Conservation (phyloP, 2,888 invertebrate genomes). For the Sarcophaga carnaria region DNA sequence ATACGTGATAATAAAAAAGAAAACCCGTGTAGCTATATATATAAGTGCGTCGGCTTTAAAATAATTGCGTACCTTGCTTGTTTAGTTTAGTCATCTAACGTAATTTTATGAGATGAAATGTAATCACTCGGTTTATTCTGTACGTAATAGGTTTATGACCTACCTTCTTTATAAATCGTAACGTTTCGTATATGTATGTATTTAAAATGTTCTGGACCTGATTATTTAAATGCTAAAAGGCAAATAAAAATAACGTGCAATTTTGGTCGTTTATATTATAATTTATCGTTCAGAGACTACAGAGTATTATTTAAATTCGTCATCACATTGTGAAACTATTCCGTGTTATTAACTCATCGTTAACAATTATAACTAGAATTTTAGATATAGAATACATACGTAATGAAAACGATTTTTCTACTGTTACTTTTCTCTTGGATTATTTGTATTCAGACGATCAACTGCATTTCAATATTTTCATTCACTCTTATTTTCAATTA, state of each 20-base stretch:
- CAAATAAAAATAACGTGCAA: too few relatives aligned
- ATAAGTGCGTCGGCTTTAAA: too few relatives aligned
- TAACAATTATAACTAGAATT: not conserved
- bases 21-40: too few relatives aligned
- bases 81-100: too few relatives aligned
- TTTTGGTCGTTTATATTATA: not conserved
- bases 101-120: too few relatives aligned
- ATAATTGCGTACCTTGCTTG: too few relatives aligned
- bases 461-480: constrained; percentile 1
- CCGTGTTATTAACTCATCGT: not conserved
- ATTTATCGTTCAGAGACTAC: not conserved
- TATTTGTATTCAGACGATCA: constrained; percentile 18
- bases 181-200: not conserved
- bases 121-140: not conserved
- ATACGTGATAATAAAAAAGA: too few relatives aligned
- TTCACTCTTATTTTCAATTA: constrained; percentile 29
- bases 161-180: not conserved
- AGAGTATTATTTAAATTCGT: not conserved
- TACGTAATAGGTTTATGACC: not conserved
- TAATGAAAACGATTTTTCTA: not conserved
- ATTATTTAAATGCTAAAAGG: too few relatives aligned
- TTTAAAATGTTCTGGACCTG: too few relatives aligned
- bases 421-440: not conserved
- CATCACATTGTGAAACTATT: not conserved
- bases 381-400: not conserved